Conservation (phyloP, 2,797 vertebrate genomes). For the Rhincodon typus region DNA sequence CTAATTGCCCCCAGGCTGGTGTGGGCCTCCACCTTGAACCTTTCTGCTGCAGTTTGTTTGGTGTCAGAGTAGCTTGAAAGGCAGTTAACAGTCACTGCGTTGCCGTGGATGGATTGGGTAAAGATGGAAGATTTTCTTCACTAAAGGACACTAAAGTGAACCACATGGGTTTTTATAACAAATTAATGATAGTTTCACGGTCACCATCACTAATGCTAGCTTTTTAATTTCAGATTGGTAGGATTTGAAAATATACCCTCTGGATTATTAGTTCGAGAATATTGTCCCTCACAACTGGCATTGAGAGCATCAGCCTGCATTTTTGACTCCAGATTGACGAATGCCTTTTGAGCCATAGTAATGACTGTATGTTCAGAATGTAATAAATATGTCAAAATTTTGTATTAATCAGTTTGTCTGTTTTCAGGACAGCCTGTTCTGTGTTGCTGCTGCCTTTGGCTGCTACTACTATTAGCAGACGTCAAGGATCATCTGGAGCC, state of each 20-base stretch:
- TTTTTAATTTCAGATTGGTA: neutral
- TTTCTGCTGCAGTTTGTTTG: neutral
- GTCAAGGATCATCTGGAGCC: neutral
- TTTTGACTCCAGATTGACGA: neutral
- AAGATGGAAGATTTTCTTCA: neutral
- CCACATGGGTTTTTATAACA: neutral
- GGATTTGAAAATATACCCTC: neutral
- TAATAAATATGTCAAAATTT: neutral
- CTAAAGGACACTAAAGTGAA: neutral
- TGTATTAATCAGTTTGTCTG: slow-evolving; percentile 37
- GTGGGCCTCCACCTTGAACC: neutral
- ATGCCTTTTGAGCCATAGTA: neutral
- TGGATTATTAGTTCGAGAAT: neutral
- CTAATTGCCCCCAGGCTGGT: neutral
- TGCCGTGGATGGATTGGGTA: neutral
- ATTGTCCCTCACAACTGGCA: neutral
- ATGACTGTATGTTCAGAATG: neutral
- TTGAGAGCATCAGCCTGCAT: neutral
- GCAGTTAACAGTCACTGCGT: neutral
- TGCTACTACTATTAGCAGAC: slow-evolving; percentile 80
- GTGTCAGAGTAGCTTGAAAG: neutral
- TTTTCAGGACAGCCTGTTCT: slow-evolving; percentile 83
- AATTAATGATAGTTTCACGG: neutral
- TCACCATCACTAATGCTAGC: too few species aligned
- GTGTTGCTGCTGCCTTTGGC: slow-evolving; percentile 79